phyloP scores from a whole-genome alignment of 2,888 invertebrate genomes.

The Synanthedon tipuliformis region DNA sequence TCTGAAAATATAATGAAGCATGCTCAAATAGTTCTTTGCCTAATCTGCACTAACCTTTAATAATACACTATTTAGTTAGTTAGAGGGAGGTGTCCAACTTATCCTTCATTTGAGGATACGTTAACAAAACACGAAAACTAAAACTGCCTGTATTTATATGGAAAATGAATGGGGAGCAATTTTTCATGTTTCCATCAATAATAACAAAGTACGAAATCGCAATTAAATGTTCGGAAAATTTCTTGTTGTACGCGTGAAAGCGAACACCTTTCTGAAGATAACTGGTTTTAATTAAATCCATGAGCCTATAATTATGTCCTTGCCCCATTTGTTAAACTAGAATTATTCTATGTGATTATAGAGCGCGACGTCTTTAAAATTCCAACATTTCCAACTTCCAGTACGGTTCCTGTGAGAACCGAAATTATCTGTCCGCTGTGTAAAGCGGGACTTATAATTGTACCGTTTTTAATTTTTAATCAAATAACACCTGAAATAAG shows the following conservation, averaged over 20 bases:
- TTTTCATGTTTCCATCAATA: slow-evolving; percentile 10
- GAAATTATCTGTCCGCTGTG: slow-evolving; percentile 33
- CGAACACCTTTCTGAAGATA: slow-evolving; percentile 51
- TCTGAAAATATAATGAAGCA: no score
- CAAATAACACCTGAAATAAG: slow-evolving; percentile 65
- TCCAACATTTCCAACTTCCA: slow-evolving; percentile 19
- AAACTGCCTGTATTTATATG: no score
- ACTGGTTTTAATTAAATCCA: slow-evolving; percentile 54
- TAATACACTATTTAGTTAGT: no score
- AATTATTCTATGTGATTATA: slow-evolving; percentile 57
- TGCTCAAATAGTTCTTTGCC: no score
- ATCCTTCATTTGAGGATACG: no score
- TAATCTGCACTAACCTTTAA: no score
- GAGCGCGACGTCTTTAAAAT: slow-evolving; percentile 44
- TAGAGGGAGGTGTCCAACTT: no score
- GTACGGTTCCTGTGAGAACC: slow-evolving; percentile 29
- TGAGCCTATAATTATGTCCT: slow-evolving; percentile 55
- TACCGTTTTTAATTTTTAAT: slow-evolving; percentile 49
- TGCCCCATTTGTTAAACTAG: slow-evolving; percentile 53
- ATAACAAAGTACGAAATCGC: slow-evolving; percentile 33
- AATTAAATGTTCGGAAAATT: slow-evolving; percentile 20
- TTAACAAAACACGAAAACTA: no score
- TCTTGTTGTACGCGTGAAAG: slow-evolving; percentile 51
- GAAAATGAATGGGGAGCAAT: no score
- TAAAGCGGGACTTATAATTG: slow-evolving; percentile 44